phyloP scores from a whole-genome alignment of 2,113 vertebrate species.

The Aspidoscelis tigris region DNA sequence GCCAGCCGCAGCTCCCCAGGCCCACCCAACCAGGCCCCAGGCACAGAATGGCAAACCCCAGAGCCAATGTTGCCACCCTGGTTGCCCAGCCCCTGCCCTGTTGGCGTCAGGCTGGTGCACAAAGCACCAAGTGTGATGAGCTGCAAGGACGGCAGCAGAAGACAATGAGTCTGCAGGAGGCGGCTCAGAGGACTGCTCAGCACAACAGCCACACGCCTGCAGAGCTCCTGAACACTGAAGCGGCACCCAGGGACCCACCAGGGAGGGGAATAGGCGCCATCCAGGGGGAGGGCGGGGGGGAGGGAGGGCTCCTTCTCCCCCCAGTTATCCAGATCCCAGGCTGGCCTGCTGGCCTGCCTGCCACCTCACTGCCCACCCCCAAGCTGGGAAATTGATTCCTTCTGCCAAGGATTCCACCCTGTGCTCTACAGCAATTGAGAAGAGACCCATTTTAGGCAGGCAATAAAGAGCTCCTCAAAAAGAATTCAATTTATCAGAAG shows the following conservation, averaged over 20 bases:
- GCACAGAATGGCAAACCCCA: too few relatives aligned
- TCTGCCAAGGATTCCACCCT: background rate
- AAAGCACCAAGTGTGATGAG: background rate
- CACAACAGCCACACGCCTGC: background rate
- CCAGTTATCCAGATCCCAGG: background rate
- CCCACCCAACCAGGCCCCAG: too few relatives aligned
- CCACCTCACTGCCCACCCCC: background rate
- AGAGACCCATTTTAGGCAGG: background rate
- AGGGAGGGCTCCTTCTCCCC: background rate
- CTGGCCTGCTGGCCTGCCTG: background rate
- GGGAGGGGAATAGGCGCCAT: too few relatives aligned
- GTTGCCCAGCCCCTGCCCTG: too few relatives aligned
- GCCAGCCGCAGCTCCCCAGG: too few relatives aligned
- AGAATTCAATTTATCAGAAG: accelerated
- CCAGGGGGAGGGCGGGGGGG: background rate
- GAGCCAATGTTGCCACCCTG: background rate
- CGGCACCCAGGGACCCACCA: background rate
- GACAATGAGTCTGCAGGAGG: background rate
- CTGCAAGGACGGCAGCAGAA: background rate
- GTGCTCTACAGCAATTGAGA: background rate
- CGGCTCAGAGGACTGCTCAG: background rate
- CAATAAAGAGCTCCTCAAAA: background rate
- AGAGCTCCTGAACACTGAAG: background rate
- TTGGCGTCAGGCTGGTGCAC: background rate
- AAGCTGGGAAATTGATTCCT: background rate